These are phyloP conservation scores for Pterostichus madidus DNA, from an alignment of 2,888 invertebrate species.

Conservation along the genomic window DNA sequence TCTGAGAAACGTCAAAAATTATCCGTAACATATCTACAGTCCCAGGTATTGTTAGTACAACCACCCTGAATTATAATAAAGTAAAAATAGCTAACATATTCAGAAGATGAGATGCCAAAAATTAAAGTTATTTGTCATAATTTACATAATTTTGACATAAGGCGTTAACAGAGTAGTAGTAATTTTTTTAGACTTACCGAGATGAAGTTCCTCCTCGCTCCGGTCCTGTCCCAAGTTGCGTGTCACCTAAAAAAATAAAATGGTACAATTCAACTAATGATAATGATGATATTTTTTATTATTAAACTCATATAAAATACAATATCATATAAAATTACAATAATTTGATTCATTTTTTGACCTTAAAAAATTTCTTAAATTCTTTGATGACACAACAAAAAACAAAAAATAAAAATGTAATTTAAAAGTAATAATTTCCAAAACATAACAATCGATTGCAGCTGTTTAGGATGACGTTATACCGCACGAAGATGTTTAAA, in stretches of 20 bases:
- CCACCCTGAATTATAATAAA: too few relatives aligned
- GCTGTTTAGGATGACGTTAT: constrained; percentile 1
- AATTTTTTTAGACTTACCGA: too few relatives aligned
- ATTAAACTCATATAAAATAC: too few relatives aligned
- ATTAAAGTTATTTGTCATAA: too few relatives aligned
- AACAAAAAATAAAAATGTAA: not conserved
- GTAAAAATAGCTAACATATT: too few relatives aligned
- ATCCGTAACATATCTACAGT: too few relatives aligned
- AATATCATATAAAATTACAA: too few relatives aligned
- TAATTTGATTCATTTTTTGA: constrained; percentile 19
- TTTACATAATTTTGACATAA: too few relatives aligned
- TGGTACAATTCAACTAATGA: not conserved
- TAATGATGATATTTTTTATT: too few relatives aligned
- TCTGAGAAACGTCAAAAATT: too few relatives aligned
- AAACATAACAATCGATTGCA: not conserved
- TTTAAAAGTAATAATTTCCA: not conserved
- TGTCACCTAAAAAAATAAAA: constrained; percentile 9
- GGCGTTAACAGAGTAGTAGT: not conserved
- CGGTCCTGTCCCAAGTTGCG: constrained; percentile 1
- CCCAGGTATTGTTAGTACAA: too few relatives aligned
- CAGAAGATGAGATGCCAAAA: too few relatives aligned
- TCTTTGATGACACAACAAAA: not conserved
- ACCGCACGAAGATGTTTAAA: not conserved
- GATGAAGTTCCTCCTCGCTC: not conserved
- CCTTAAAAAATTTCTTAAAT: not conserved